Evolutionary conservation across 1,140 invertebrate species (phyloP).

Genomic region (Tetranychus urticae): DNA sequence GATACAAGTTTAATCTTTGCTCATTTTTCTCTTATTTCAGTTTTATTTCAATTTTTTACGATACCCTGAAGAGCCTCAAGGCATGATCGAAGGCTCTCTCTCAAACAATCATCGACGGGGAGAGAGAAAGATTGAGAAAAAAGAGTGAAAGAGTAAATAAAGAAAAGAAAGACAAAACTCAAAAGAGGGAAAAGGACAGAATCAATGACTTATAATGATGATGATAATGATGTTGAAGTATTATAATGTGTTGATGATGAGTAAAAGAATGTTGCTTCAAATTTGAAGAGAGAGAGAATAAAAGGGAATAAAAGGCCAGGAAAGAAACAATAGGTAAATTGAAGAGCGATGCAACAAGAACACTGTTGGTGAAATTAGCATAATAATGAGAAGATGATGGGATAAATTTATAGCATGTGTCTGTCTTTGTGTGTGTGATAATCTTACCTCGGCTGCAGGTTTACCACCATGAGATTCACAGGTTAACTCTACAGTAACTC

Average conservation of each 20-base stretch:
- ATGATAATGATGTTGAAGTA: neutral
- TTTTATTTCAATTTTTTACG: neutral
- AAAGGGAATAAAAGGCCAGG: neutral
- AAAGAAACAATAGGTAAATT: neutral
- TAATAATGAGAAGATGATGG: conserved; percentile 1
- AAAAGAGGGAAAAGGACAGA: neutral
- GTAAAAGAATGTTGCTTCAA: too few relatives aligned
- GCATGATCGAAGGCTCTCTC: too few relatives aligned
- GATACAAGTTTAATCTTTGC: conserved; percentile 4
- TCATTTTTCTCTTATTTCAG: neutral
- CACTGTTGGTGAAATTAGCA: neutral
- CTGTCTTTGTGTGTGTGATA: neutral
- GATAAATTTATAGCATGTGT: conserved; percentile 2
- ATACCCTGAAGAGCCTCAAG: too few relatives aligned
- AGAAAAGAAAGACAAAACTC: neutral
- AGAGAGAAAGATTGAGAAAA: neutral
- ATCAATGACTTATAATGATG: neutral
- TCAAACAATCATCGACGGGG: neutral
- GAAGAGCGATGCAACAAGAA: neutral
- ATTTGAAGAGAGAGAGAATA: neutral
- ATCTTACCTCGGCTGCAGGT: conserved; percentile 59
- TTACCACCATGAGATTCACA: conserved; percentile 70
- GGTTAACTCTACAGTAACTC: conserved; percentile 61
- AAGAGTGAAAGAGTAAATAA: neutral
- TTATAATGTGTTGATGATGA: neutral